Evolutionary conservation across 2,797 vertebrate species (phyloP).

Genomic region (Aselliscus stoliczkanus): DNA sequence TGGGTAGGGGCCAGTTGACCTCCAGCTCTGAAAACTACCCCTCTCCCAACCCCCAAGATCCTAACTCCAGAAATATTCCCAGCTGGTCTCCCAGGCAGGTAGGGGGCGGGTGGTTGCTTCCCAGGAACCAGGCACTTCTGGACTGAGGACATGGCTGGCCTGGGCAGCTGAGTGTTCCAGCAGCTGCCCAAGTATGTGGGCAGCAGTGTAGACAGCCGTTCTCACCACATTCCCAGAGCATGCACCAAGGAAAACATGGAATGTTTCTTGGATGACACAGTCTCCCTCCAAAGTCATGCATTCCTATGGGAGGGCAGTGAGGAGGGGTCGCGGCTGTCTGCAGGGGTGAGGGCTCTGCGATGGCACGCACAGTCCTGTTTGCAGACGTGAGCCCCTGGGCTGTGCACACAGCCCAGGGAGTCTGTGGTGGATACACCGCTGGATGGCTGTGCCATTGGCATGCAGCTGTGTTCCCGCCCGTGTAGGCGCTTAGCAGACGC

Average conservation of each 20-base stretch:
- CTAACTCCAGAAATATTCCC: not conserved
- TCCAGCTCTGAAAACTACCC: not conserved
- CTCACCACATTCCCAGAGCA: constrained; percentile 64
- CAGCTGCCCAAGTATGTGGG: constrained; percentile 79
- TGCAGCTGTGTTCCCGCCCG: not conserved
- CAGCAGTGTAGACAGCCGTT: constrained; percentile 56
- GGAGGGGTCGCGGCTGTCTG: not conserved
- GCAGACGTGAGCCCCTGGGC: not conserved
- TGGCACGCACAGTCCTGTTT: not conserved
- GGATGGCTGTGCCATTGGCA: fast-evolving
- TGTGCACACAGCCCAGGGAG: not conserved
- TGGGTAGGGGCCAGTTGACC: too few species aligned
- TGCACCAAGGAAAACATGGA: constrained; percentile 70
- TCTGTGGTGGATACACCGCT: fast-evolving
- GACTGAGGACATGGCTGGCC: constrained; percentile 76
- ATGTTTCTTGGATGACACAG: constrained; percentile 76
- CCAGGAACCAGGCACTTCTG: constrained; percentile 27
- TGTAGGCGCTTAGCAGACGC: not conserved
- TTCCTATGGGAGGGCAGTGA: constrained; percentile 71
- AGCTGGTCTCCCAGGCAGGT: not conserved
- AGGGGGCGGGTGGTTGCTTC: not conserved
- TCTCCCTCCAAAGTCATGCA: constrained; percentile 66
- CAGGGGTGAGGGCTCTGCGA: not conserved
- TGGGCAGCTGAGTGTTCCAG: constrained; percentile 27
- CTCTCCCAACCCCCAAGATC: not conserved